Evolutionary conservation across 2,113 vertebrate genomes (phyloP), one percentile per base, ranked within the genome.

Genomic region (Sinosuthora webbiana): DNA sequence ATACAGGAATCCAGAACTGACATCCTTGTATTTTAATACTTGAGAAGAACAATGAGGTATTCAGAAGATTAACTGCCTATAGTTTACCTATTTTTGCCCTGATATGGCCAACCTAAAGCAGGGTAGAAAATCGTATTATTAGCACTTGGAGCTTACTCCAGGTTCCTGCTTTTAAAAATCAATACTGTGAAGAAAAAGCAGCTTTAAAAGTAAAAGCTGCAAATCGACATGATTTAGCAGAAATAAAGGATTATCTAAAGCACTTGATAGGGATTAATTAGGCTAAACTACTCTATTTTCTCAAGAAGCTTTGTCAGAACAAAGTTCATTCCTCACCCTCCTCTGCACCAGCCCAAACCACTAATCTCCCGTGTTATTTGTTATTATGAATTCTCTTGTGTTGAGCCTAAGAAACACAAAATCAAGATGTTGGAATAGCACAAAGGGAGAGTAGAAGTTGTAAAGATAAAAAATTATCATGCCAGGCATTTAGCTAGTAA

Each of bases 231-330:
- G 25, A 85, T 52, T 82, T 76, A 79, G 57, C 21, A 93, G 53
- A 90, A 96, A 85, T 44, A 73, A 92, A 62, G 28, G 74, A 76
- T 85, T 93, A 85, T 76, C 57, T 83, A 50, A 93, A 94, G 76
- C 57, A 91, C 30, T 45, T 82, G 67, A 73, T 45, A 27, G 9
- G 22, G 49, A 94, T 95, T 91, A 91, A 88, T 83, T 39, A 86
- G 33, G 35, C 41, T 63, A 75, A 94, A 71, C 17, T 56, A 69
- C 47, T 59, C 33, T 30, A 23, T 55, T 93, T 95, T 56, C 44
- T 77, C 33, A 15, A 67, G 52, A 15, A 92, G 33, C 49, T 73
- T 64, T 87, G 25, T 68, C 67, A 91, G 95, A 85, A 79, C 45
- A 83, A 91, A 85, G 67, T 94, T 84, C 35, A 90, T 75, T 87